Evolutionary conservation across 2,113 vertebrate genomes (phyloP), one percentile per base, ranked within the genome.

Genomic region (Heterotis niloticus): DNA sequence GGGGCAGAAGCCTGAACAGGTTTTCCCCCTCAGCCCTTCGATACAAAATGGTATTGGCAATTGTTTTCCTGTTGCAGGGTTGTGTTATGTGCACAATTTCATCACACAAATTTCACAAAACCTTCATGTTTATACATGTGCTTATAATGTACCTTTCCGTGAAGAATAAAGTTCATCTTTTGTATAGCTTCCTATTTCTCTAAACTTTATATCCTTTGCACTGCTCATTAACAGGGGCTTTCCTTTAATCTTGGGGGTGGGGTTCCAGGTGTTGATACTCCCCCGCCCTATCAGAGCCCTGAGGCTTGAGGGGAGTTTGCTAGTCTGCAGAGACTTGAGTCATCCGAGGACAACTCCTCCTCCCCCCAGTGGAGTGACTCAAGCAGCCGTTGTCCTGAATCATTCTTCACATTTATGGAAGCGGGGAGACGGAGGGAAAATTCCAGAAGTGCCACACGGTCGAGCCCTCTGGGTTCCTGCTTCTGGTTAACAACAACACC

Each of bases 131-230:
- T 81, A 18, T 78, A 78, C 69, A 23, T 64, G 52, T 62, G 57
- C 34, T 24, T 80, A n/a, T n/a, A 34, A 76, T 80, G 77, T 78
- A 71, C 59, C 44, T 79, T 72, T 71, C 23, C 73, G 20, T 24
- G 69, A 44, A 56, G 52, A 81, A 73, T 81, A 78, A 81, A 81
- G 28, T 64, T 51, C 51, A 66, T 67, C 24, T 16, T 73, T 56
- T 78, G 62, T 66, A 65, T 52, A 20, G n/a, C 13, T 52, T 56
- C 56, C 1, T 26, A 24, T 7, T n/a, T n/a, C n/a, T n/a, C n/a
- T n/a, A n/a, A n/a, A n/a, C n/a, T n/a, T n/a, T n/a, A n/a, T n/a
- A n/a, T n/a, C n/a, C n/a, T n/a, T n/a, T n/a, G n/a, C n/a, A n/a
- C n/a, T n/a, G n/a, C n/a, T n/a, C n/a, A n/a, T n/a, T n/a, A n/a